Evolutionary conservation across 2,888 invertebrate genomes (phyloP).

Genomic region (Volucella bombylans): DNA sequence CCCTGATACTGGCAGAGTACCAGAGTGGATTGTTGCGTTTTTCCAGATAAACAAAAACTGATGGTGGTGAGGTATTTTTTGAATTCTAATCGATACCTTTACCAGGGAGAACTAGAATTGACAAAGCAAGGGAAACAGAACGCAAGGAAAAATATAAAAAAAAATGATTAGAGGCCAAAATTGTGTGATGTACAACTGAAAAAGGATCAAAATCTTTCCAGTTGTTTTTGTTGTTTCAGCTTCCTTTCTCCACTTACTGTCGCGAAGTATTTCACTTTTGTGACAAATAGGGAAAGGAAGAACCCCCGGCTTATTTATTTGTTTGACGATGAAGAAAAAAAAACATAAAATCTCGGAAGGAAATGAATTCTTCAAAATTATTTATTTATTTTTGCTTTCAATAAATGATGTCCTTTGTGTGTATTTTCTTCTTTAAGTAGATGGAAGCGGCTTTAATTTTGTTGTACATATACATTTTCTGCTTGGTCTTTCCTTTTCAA

Average conservation of each 20-base stretch:
- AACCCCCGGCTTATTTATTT: slow-evolving; percentile 53
- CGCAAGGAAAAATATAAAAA: slow-evolving; percentile 3
- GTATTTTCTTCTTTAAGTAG: slow-evolving; percentile 15
- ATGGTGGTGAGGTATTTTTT: slow-evolving; percentile 43
- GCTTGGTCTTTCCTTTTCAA: not conserved
- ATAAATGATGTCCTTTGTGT: slow-evolving; percentile 64
- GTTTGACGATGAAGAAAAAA: slow-evolving; percentile 20
- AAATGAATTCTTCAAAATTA: slow-evolving; percentile 66
- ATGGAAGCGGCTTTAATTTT: slow-evolving; percentile 50
- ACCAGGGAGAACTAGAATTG: not conserved
- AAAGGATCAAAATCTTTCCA: slow-evolving; percentile 67
- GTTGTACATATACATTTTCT: not conserved
- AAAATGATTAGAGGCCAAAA: slow-evolving; percentile 60
- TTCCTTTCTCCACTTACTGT: not conserved
- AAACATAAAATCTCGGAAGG: slow-evolving; percentile 59
- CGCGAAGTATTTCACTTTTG: not conserved
- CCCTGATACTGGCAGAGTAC: slow-evolving; percentile 30
- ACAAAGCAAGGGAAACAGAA: not conserved
- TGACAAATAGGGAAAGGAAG: slow-evolving; percentile 16
- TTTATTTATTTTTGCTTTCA: slow-evolving; percentile 68
- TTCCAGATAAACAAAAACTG: slow-evolving; percentile 61
- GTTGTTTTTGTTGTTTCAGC: slow-evolving; percentile 33
- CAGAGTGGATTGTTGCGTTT: slow-evolving; percentile 61
- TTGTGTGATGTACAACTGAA: slow-evolving; percentile 41
- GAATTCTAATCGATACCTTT: slow-evolving; percentile 67